Conservation (phyloP, 2,113 vertebrate species). For the Anguilla rostrata region DNA sequence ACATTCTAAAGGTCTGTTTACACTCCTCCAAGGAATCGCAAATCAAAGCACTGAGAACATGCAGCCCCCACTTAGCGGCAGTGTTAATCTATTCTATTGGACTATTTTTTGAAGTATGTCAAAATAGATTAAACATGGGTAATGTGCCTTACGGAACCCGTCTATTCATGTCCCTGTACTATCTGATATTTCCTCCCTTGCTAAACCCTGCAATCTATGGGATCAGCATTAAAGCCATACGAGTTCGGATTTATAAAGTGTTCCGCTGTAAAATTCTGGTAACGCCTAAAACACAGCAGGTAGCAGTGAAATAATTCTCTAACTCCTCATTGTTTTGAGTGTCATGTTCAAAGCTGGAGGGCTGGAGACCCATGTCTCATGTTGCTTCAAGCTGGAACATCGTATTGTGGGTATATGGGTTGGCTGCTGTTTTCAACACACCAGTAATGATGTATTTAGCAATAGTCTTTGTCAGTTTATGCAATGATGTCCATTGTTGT, state of each 20-base stretch:
- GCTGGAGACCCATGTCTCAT: no score
- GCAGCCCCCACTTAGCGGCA: constrained; percentile 14
- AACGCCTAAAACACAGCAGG: neutral
- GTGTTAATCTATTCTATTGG: constrained; percentile 8
- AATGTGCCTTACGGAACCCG: constrained; percentile 2
- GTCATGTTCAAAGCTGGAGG: neutral
- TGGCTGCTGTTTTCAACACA: no score
- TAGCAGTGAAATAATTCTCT: neutral
- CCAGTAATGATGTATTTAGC: no score
- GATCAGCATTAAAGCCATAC: neutral
- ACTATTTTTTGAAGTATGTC: constrained; percentile 19
- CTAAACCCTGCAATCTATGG: constrained; percentile 43
- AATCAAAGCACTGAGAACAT: constrained; percentile 18
- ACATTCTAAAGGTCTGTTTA: constrained; percentile 25
- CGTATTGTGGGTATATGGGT: no score
- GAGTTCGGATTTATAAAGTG: neutral
- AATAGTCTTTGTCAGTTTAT: no score
- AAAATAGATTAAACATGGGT: constrained; percentile 26
- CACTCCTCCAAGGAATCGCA: neutral
- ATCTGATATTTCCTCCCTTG: constrained; percentile 29
- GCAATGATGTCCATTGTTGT: no score
- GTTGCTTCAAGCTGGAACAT: no score
- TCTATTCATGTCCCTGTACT: constrained; percentile 28
- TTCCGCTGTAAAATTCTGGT: neutral
- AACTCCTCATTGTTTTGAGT: neutral